Percentiles rank a stretch among this genome's conserved stretches.
phyloP scores from a whole-genome alignment of 2,888 invertebrate species.

The Limnephilus auricula region DNA sequence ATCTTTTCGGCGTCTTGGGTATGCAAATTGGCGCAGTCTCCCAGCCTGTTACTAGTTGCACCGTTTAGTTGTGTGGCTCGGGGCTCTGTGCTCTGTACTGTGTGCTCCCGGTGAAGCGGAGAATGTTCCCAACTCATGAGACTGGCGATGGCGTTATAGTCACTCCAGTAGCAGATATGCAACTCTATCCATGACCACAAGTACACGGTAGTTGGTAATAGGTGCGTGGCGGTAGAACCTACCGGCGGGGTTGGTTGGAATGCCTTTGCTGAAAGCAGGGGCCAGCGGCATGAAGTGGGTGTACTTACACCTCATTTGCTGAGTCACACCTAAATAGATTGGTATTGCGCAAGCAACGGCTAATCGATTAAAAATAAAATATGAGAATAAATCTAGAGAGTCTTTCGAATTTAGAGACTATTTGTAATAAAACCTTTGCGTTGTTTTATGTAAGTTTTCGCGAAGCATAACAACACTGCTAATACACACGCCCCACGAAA shows the following conservation, averaged over 20 bases:
- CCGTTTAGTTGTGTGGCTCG: not conserved
- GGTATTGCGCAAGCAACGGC: too few species aligned
- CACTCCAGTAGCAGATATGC: not conserved
- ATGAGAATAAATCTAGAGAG: too few species aligned
- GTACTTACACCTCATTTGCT: not conserved
- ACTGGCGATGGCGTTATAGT: not conserved
- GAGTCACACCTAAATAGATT: too few species aligned
- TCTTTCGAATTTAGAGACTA: too few species aligned
- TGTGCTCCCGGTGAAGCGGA: not conserved
- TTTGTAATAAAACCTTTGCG: too few species aligned
- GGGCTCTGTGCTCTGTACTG: too few species aligned
- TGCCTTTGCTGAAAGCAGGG: constrained; percentile 5
- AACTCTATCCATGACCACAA: not conserved
- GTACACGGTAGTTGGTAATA: not conserved
- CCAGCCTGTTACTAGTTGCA: constrained; percentile 9
- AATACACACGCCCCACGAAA: too few species aligned
- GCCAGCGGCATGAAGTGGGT: not conserved
- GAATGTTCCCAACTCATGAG: not conserved
- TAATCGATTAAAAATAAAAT: too few species aligned
- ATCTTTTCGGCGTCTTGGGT: constrained; percentile 16
- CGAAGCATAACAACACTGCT: too few species aligned
- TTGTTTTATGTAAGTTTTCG: too few species aligned
- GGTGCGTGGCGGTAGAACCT: not conserved
- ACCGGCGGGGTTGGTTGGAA: not conserved
- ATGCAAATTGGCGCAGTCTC: constrained; percentile 19